Conservation (phyloP, 2,113 vertebrate genomes). For the Brachypodius melanocephalos region DNA sequence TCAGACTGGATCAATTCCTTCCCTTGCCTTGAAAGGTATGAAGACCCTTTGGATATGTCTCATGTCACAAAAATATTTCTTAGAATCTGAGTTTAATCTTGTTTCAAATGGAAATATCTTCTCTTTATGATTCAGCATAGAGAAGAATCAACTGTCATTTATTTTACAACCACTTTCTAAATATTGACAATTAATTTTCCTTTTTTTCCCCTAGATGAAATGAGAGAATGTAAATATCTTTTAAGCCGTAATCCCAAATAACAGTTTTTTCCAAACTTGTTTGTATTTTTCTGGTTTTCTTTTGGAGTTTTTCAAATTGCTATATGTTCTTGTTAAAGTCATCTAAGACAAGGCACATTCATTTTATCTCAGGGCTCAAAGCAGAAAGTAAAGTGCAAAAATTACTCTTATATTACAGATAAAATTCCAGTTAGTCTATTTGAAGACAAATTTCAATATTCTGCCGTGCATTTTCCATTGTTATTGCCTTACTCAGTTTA, state of each 20-base stretch:
- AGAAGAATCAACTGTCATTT: not conserved
- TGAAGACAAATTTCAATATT: not conserved
- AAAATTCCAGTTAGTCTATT: not conserved
- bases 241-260: not conserved
- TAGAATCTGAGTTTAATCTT: not conserved
- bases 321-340: not conserved
- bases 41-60: not conserved
- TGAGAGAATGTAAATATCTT: not conserved
- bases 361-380: not conserved
- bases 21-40: not conserved
- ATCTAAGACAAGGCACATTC: not conserved
- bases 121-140: not conserved
- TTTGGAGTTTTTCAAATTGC: not conserved
- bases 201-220: not conserved
- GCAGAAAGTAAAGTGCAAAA: not conserved
- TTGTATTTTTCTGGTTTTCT: not conserved
- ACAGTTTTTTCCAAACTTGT: not conserved
- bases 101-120: not conserved
- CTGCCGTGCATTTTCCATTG: not conserved
- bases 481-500: not conserved
- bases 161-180: not conserved
- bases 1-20: not conserved
- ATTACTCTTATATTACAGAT: not conserved
- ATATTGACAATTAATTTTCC: not conserved
- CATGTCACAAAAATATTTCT: not conserved